phyloP scores from a whole-genome alignment of 2,113 vertebrate genomes.

The Salvelinus namaycush region DNA sequence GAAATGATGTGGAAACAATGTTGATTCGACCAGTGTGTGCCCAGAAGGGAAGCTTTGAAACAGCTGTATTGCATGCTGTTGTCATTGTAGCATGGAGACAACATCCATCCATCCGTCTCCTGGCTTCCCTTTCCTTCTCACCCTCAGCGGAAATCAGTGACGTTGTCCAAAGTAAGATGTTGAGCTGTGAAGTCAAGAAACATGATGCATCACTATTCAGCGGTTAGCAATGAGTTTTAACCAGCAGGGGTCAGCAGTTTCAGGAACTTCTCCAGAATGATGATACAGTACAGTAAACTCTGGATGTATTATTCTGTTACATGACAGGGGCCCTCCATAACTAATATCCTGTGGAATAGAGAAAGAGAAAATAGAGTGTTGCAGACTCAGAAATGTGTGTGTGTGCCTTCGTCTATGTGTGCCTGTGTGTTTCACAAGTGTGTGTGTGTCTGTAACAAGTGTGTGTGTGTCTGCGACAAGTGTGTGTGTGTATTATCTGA shows the following conservation, averaged over 20 bases:
- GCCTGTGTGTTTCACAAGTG: not conserved
- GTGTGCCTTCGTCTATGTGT: not conserved
- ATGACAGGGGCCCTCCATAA: not conserved
- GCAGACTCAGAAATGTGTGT: not conserved
- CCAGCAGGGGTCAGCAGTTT: not conserved
- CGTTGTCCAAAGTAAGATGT: not conserved
- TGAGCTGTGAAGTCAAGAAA: not conserved
- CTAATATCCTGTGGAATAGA: not conserved
- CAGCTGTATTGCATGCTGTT: not conserved
- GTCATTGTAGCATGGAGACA: too few relatives aligned
- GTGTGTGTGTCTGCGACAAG: not conserved
- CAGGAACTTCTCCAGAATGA: not conserved
- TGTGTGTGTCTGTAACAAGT: not conserved
- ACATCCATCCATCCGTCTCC: constrained; percentile 14
- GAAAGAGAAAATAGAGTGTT: not conserved
- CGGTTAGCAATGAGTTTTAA: not conserved
- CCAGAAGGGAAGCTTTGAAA: not conserved
- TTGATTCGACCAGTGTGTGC: too few relatives aligned
- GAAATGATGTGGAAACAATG: too few relatives aligned
- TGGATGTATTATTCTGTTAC: not conserved
- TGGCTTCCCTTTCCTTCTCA: not conserved
- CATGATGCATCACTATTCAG: not conserved
- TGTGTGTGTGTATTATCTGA: constrained; percentile 21
- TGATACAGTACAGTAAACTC: not conserved
- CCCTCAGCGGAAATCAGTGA: not conserved